Evolutionary conservation across 1,140 invertebrate species (phyloP).

Genomic region (Plodia interpunctella): DNA sequence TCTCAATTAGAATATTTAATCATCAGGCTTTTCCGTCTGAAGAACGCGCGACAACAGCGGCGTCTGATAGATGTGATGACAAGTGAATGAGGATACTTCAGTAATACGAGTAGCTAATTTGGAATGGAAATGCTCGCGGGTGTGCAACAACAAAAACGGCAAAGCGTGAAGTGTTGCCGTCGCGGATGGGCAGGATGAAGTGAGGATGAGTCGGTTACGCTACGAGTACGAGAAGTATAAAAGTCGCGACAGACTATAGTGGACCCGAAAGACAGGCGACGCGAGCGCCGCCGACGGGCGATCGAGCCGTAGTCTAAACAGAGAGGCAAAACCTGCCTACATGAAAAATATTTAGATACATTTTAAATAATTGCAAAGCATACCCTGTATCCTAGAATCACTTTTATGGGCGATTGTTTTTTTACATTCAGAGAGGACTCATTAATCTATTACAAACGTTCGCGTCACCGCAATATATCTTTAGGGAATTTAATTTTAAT

Average conservation of each 20-base stretch:
- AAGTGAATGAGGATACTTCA: slow-evolving; percentile 49
- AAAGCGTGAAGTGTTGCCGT: slow-evolving; percentile 43
- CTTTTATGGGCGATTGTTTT: slow-evolving; percentile 79
- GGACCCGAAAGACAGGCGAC: slow-evolving; percentile 66
- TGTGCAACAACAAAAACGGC: slow-evolving; percentile 36
- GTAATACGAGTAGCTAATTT: slow-evolving; percentile 32
- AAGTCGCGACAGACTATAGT: slow-evolving; percentile 69
- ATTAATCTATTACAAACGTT: slow-evolving; percentile 68
- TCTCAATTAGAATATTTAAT: neutral
- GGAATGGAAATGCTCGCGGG: slow-evolving; percentile 30
- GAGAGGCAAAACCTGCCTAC: slow-evolving; percentile 64
- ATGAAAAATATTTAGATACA: slow-evolving; percentile 81
- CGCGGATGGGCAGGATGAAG: slow-evolving; percentile 36
- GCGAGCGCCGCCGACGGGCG: slow-evolving; percentile 40
- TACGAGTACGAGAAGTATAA: slow-evolving; percentile 69
- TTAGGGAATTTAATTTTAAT: slow-evolving; percentile 67
- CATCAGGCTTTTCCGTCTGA: neutral
- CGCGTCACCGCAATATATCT: slow-evolving; percentile 64
- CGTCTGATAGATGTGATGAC: slow-evolving; percentile 30
- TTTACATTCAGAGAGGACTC: slow-evolving; percentile 70
- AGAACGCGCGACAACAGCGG: slow-evolving; percentile 7
- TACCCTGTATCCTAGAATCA: slow-evolving; percentile 85
- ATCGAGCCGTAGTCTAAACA: slow-evolving; percentile 44
- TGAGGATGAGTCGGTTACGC: slow-evolving; percentile 57
- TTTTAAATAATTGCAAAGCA: slow-evolving; percentile 84